These are phyloP conservation scores for Acromyrmex heyeri DNA, from an alignment of 1,140 invertebrate genomes.

Conservation along the genomic window DNA sequence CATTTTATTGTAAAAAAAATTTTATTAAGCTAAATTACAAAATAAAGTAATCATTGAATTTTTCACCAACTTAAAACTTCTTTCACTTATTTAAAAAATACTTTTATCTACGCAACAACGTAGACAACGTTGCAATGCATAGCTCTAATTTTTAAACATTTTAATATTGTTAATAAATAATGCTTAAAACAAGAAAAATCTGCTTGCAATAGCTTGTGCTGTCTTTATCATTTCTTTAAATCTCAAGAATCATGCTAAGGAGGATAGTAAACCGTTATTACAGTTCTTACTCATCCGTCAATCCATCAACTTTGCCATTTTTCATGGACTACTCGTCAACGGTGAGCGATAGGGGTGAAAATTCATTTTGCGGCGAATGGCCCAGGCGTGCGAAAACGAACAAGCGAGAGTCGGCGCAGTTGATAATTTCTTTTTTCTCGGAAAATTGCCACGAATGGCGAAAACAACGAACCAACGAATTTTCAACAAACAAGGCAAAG, in stretches of 20 bases:
- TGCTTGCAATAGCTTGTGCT: neutral
- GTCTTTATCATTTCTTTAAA: neutral
- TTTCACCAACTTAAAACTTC: neutral
- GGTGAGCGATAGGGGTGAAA: slow-evolving; percentile 45
- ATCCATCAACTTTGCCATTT: slow-evolving; percentile 49
- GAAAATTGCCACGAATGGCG: slow-evolving; percentile 34
- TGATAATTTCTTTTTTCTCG: slow-evolving; percentile 40
- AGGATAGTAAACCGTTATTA: slow-evolving; percentile 28
- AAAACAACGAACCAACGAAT: slow-evolving; percentile 45
- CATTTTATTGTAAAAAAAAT: slow-evolving; percentile 1
- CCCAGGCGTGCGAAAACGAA: neutral
- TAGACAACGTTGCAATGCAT: neutral
- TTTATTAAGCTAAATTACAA: neutral
- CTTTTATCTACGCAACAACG: neutral
- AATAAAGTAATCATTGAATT: neutral
- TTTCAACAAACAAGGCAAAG: slow-evolving; percentile 28
- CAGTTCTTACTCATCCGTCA: slow-evolving; percentile 56
- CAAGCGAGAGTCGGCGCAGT: neutral
- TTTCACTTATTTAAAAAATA: neutral
- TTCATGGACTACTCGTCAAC: slow-evolving; percentile 34
- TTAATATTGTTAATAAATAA: neutral
- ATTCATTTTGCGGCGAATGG: slow-evolving; percentile 57
- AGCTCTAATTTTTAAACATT: neutral
- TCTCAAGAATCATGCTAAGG: neutral
- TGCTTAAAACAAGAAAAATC: neutral